Evolutionary conservation across 2,888 invertebrate genomes (phyloP).

Genomic region (Hirtodrosophila confusa): DNA sequence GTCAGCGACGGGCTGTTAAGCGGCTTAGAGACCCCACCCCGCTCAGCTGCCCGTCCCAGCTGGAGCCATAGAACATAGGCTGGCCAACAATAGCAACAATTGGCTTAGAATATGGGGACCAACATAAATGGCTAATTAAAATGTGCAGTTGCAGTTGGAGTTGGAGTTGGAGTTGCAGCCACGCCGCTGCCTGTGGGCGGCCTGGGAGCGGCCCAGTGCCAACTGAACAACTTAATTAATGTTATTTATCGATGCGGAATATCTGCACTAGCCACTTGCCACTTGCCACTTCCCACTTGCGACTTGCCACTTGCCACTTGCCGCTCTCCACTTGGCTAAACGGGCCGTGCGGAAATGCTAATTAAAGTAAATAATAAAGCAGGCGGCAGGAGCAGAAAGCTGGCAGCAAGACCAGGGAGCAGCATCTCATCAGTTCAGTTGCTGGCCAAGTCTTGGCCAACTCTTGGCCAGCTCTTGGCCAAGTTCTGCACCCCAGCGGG

Average conservation of each 20-base stretch:
- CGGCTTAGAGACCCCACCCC: conserved; percentile 49
- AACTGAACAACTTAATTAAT: conserved; percentile 75
- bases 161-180: conserved; percentile 14
- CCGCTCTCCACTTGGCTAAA: conserved; percentile 9
- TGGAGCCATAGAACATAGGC: conserved; percentile 6
- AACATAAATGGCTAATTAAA: conserved; percentile 73
- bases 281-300: conserved; percentile 15
- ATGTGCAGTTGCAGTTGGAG: conserved; percentile 27
- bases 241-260: conserved; percentile 78
- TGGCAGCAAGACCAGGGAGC: not conserved
- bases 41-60: not conserved
- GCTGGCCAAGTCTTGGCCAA: conserved; percentile 1
- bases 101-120: conserved; percentile 41
- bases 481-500: conserved; percentile 10
- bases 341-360: conserved; percentile 71
- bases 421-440: conserved; percentile 17
- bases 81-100: conserved; percentile 18
- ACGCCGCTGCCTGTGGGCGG: conserved; percentile 34
- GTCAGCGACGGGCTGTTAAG: conserved; percentile 37
- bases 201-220: conserved; percentile 58
- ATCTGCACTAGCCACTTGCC: conserved; percentile 39
- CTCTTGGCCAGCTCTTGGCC: not conserved
- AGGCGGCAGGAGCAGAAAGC: conserved; percentile 18
- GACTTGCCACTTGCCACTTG: conserved; percentile 16
- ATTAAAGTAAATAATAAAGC: conserved; percentile 75